These are phyloP conservation scores for Isichthys henryi DNA, from an alignment of 2,113 vertebrate genomes.

Conservation along the genomic window DNA sequence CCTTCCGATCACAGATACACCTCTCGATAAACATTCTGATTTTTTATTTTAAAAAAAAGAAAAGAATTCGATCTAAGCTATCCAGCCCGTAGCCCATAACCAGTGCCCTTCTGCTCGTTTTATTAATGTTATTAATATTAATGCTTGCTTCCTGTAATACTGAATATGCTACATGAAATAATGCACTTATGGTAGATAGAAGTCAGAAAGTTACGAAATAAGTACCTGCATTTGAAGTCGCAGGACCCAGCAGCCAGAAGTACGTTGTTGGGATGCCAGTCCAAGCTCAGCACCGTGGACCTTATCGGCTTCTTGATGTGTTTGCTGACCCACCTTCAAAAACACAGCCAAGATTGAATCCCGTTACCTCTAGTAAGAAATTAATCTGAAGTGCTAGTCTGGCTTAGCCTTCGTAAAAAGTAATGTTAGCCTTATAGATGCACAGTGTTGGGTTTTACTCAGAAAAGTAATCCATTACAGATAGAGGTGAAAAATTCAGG, in stretches of 20 bases:
- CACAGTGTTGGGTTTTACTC: neutral
- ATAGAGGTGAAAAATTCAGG: neutral
- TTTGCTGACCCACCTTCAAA: conserved; percentile 94
- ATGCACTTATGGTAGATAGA: neutral
- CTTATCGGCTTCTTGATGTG: conserved; percentile 98
- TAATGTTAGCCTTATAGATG: neutral
- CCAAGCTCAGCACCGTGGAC: conserved; percentile 93
- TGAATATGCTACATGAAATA: neutral
- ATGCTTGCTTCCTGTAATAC: neutral
- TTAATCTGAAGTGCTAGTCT: neutral
- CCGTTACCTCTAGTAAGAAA: neutral
- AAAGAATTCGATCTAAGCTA: neutral
- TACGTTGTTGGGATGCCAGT: conserved; percentile 98
- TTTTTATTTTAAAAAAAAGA: neutral
- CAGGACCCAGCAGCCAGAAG: conserved; percentile 93
- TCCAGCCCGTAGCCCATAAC: neutral
- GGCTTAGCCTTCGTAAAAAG: neutral
- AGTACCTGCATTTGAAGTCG: conserved; percentile 97
- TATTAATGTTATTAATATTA: neutral
- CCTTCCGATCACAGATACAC: neutral
- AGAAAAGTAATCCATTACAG: neutral
- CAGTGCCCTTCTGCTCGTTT: neutral
- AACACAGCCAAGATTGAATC: neutral
- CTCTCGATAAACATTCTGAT: neutral
- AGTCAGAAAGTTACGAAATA: too few relatives aligned